These are phyloP conservation scores for Lasioglossum villosulum DNA, from an alignment of 2,888 invertebrate species.

Conservation along the genomic window DNA sequence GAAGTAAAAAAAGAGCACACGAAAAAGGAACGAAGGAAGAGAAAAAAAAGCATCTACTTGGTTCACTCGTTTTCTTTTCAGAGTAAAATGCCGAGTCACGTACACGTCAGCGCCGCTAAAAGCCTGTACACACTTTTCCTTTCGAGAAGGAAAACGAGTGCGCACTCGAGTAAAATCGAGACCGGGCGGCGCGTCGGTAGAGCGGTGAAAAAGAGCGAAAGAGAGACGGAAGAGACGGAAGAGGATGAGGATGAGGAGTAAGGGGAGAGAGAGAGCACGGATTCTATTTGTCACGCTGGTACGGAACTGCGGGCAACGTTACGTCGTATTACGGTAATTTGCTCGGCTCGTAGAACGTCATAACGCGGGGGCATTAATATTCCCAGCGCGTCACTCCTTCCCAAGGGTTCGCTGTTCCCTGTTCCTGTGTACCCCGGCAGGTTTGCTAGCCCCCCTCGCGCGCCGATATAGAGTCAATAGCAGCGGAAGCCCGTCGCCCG, in stretches of 20 bases:
- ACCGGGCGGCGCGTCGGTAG: not conserved
- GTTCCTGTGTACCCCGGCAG: conserved; percentile 9
- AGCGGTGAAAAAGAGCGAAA: not conserved
- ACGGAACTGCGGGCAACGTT: conserved; percentile 31
- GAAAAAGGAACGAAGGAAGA: not conserved
- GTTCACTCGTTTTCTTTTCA: conserved; percentile 19
- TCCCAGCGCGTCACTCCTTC: conserved; percentile 47
- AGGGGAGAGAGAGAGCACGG: not conserved
- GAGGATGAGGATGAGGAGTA: not conserved
- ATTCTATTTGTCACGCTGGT: conserved; percentile 48
- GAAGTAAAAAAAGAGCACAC: not conserved
- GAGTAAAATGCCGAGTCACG: conserved; percentile 15
- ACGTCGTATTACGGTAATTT: conserved; percentile 66
- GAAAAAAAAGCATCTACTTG: conserved; percentile 9
- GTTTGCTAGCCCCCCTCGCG: not conserved
- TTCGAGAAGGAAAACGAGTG: conserved; percentile 45
- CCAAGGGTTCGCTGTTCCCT: conserved; percentile 32
- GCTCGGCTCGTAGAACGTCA: conserved; percentile 54
- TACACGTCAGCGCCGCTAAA: conserved; percentile 24
- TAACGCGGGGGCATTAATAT: conserved; percentile 63
- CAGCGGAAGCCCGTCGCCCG: conserved; percentile 38
- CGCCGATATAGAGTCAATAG: conserved; percentile 58
- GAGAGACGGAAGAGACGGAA: not conserved
- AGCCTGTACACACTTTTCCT: conserved; percentile 43
- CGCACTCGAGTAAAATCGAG: conserved; percentile 37